phyloP scores from a whole-genome alignment of 2,888 invertebrate genomes.

The Pachycephus smyrnensis region DNA sequence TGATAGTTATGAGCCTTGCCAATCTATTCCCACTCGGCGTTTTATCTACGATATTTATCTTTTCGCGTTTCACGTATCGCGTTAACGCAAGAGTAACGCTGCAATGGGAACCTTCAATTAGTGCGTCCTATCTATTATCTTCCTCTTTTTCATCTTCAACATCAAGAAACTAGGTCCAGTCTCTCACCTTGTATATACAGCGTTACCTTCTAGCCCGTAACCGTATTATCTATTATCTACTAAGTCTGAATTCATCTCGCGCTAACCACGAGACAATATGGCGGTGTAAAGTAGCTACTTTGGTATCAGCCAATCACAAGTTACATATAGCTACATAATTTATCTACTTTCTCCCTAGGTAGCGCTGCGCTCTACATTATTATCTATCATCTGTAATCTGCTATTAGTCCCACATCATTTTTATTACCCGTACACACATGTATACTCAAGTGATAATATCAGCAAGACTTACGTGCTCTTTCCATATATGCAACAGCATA shows the following conservation, averaged over 20 bases:
- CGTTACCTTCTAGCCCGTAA: not conserved
- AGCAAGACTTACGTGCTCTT: not conserved
- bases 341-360: slow-evolving; percentile 39
- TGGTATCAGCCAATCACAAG: not conserved
- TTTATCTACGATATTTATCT: not conserved
- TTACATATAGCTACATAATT: not conserved
- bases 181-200: not conserved
- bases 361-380: slow-evolving; percentile 39
- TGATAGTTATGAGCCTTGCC: not conserved
- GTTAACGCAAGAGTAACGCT: not conserved
- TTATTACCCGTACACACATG: slow-evolving; percentile 20
- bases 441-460: not conserved
- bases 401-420: slow-evolving; percentile 35
- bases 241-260: not conserved
- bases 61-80: not conserved
- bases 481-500: not conserved
- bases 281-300: not conserved
- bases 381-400: slow-evolving; percentile 38
- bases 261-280: not conserved
- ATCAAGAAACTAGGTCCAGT: not conserved
- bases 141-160: not conserved
- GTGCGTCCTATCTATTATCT: not conserved
- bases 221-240: not conserved
- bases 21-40: not conserved
- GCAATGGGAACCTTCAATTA: not conserved